Evolutionary conservation across 2,888 invertebrate species (phyloP).

Genomic region (Glaucopsyche alexis): DNA sequence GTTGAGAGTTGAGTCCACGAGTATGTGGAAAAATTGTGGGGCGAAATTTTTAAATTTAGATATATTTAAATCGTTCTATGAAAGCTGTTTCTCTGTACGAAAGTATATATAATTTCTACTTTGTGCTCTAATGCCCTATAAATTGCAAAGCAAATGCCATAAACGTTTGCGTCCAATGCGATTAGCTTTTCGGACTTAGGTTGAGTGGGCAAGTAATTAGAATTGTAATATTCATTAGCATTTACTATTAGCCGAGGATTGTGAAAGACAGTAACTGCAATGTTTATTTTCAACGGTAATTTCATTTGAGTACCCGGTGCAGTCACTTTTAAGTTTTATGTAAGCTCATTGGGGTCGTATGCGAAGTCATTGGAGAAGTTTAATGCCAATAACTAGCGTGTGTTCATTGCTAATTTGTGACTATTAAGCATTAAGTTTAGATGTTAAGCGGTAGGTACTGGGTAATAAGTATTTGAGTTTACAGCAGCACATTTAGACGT

Average conservation of each 20-base stretch:
- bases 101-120: no score
- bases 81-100: no score
- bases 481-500: conserved; percentile 48
- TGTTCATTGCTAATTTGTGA: neutral
- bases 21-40: no score
- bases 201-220: neutral
- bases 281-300: neutral
- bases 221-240: neutral
- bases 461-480: neutral
- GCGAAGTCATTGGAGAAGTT: neutral
- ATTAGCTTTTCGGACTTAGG: neutral
- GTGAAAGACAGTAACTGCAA: neutral
- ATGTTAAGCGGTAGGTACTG: conserved; percentile 7
- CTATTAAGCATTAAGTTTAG: conserved; percentile 8
- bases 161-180: no score
- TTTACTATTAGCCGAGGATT: neutral
- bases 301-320: neutral
- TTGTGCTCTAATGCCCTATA: no score
- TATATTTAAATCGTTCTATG: no score
- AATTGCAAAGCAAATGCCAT: no score
- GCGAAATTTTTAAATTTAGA: no score
- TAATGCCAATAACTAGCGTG: neutral
- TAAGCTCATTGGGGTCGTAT: neutral
- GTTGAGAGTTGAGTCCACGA: no score
- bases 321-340: neutral